These are phyloP conservation scores for Malacoctenus gilli DNA, from an alignment of 2,797 vertebrate species.

Conservation along the genomic window DNA sequence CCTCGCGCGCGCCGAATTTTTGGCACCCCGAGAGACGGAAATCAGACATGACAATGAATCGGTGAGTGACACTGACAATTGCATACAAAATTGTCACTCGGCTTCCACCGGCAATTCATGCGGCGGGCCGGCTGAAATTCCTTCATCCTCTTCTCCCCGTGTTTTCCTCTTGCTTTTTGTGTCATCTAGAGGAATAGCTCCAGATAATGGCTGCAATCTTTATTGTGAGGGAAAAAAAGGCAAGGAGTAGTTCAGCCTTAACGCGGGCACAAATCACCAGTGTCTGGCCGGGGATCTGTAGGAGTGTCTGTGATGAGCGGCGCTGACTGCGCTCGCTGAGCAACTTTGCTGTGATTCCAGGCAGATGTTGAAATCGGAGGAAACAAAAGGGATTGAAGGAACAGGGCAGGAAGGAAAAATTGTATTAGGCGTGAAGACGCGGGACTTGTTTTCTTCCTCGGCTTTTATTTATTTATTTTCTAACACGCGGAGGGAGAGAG, in stretches of 20 bases:
- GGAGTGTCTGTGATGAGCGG: slow-evolving; percentile 61
- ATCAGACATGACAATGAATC: slow-evolving; percentile 60
- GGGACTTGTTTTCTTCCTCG: neutral
- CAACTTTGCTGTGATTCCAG: slow-evolving; percentile 55
- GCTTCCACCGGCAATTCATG: slow-evolving; percentile 75
- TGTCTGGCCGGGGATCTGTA: slow-evolving; percentile 62
- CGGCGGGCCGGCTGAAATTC: slow-evolving; percentile 68
- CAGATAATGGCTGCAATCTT: slow-evolving; percentile 80
- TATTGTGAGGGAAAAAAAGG: slow-evolving; percentile 76
- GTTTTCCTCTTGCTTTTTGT: slow-evolving; percentile 61
- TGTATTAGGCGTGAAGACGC: slow-evolving; percentile 39
- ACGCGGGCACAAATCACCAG: slow-evolving; percentile 69
- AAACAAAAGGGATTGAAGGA: slow-evolving; percentile 63
- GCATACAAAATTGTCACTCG: slow-evolving; percentile 78
- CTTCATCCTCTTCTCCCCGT: slow-evolving; percentile 56
- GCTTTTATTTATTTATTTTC: slow-evolving; percentile 1
- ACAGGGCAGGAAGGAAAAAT: slow-evolving; percentile 16
- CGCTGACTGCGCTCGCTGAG: slow-evolving; percentile 49
- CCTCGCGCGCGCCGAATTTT: slow-evolving; percentile 29
- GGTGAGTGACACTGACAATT: slow-evolving; percentile 76
- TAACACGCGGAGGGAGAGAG: too few relatives aligned
- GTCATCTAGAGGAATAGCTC: slow-evolving; percentile 73
- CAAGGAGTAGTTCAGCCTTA: slow-evolving; percentile 65
- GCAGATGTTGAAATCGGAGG: slow-evolving; percentile 40
- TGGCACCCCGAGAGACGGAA: slow-evolving; percentile 41